Evolutionary conservation across 1,140 invertebrate genomes (phyloP).

Genomic region (Condylostylus longicornis): DNA sequence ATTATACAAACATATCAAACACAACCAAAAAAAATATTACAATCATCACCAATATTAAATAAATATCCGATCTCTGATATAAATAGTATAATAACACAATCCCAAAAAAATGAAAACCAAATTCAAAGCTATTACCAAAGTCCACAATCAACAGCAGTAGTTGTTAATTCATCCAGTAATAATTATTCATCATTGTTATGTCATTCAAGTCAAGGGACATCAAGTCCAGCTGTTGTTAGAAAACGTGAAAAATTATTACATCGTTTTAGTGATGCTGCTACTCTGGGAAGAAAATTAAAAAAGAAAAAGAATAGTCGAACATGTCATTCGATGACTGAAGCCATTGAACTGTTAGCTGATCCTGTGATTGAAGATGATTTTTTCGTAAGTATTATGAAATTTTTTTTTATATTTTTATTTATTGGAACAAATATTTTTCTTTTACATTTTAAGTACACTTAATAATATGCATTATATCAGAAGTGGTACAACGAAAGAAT

Average conservation of each 20-base stretch:
- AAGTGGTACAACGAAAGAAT: no score
- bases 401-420: background rate
- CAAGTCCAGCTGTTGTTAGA: constrained; percentile 24
- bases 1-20: no score
- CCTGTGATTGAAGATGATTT: constrained; percentile 32
- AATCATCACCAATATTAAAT: constrained; percentile 15
- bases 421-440: background rate
- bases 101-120: constrained; percentile 19
- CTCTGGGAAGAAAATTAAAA: constrained; percentile 27
- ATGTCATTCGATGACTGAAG: constrained; percentile 30
- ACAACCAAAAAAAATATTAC: no score
- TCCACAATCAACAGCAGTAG: constrained; percentile 13
- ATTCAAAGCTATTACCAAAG: constrained; percentile 28
- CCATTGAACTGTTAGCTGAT: constrained; percentile 32
- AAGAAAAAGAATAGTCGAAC: constrained; percentile 30
- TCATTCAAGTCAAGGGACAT: constrained; percentile 22
- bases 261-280: constrained; percentile 31
- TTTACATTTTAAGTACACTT: no score
- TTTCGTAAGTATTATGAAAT: constrained; percentile 23
- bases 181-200: constrained; percentile 27
- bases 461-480: no score
- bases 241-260: constrained; percentile 29
- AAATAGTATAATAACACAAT: constrained; percentile 21
- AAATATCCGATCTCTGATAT: constrained; percentile 29
- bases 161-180: constrained; percentile 10